phyloP scores from a whole-genome alignment of 2,888 invertebrate genomes.

The Lissonota sp. region DNA sequence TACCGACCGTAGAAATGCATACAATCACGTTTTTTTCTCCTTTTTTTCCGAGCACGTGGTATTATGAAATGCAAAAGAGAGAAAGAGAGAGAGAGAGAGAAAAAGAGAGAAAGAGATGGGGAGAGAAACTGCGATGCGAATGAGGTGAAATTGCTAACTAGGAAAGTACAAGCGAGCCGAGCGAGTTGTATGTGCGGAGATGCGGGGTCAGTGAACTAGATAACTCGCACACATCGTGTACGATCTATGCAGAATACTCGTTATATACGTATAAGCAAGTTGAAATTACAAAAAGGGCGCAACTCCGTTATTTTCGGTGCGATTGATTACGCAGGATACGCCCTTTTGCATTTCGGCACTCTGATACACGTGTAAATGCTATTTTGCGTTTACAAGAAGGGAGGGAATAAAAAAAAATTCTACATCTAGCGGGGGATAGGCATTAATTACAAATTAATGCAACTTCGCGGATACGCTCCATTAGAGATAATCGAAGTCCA shows the following conservation, averaged over 20 bases:
- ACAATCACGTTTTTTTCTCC: constrained; percentile 20
- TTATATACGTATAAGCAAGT: background rate
- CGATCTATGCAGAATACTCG: constrained; percentile 51
- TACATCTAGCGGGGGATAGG: constrained; percentile 43
- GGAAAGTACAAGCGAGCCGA: constrained; percentile 49
- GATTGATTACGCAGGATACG: no score
- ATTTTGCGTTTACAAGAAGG: no score
- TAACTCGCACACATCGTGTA: constrained; percentile 63
- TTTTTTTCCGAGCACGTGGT: constrained; percentile 51
- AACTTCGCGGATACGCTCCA: constrained; percentile 73
- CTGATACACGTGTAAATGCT: no score
- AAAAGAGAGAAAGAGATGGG: background rate
- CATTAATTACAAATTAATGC: constrained; percentile 80
- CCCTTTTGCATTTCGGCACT: no score
- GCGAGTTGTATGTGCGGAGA: constrained; percentile 32
- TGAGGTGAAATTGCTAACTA: constrained; percentile 63
- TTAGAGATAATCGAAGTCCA: constrained; percentile 73
- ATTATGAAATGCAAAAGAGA: constrained; percentile 57
- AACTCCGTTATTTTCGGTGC: no score
- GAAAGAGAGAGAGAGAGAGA: no score
- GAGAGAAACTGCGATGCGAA: constrained; percentile 43
- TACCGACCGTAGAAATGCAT: constrained; percentile 16
- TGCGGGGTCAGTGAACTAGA: constrained; percentile 70
- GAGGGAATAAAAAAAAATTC: constrained; percentile 40
- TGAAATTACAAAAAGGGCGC: no score